Base-by-base conservation (phyloP, 1,140 invertebrate genomes). In the Pseudomyrmex flavicornis region DNA sequence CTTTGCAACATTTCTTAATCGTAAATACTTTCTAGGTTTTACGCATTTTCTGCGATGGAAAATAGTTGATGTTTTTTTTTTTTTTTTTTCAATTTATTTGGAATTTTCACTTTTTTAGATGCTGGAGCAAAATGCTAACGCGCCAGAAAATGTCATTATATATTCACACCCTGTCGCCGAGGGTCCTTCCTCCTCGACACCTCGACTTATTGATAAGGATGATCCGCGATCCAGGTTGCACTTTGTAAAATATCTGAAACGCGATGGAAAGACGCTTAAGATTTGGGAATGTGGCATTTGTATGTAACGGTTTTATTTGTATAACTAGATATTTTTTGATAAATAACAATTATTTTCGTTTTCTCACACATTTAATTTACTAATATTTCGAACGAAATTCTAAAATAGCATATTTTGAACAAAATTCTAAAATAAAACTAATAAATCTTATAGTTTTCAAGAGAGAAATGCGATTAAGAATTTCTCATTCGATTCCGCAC, bases 241-340 rank as follows among this genome's bases (percentile, higher is more conserved):
- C 89, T 96, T 95, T 85, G 95, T 96, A 0, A 96, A 96, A 85
- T 96, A 96, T 85, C 92, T 96, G 8, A 96, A 96, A 85, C 93
- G 95, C 20, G 95, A 96, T 52, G 96, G 96, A 13, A 95, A 96
- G 26, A 96, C 95, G 3, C 92, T 96, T 26, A 96, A 96, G 91
- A 94, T 96, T 13, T 96, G 95, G 95, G 95, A 96, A 90, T 96
- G 96, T 90, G 95, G 95, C 80, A 95, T 96, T 85, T 96, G 97
- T 96, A 91, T 95, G 95, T 95, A 75, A 86, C 52, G 8, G 0
- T 82, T 58, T 66, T 44, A 58, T 83, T 44, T 85, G 26, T 35
- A 35, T 2, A 52, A 20, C 12, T 0, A 65, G 9, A 76, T 66
- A 52, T 62, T 59, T 12, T 65, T 15, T 7, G 9, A n/a, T 4